Conservation (phyloP, 2,113 vertebrate species). For the Psephotus haematonotus region DNA sequence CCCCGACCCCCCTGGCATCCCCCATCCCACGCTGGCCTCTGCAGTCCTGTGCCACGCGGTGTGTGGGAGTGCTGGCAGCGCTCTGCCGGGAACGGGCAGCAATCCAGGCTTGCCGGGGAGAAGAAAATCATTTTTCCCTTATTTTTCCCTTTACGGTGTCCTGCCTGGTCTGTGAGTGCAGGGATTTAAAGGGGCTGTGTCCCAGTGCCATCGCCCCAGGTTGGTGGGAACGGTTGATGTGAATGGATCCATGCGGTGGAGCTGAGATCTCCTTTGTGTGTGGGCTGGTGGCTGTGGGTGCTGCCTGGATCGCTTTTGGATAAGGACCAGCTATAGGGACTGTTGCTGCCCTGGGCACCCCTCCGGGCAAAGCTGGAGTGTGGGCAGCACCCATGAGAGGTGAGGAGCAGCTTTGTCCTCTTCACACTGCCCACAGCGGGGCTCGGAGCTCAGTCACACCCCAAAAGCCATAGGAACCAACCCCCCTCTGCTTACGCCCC, state of each 20-base stretch:
- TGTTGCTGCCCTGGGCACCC: neutral
- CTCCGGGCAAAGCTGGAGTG: neutral
- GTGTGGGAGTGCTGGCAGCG: conserved; percentile 57
- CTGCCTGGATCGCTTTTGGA: neutral
- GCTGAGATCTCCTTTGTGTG: neutral
- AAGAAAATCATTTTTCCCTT: conserved; percentile 59
- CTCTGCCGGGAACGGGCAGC: conserved; percentile 40
- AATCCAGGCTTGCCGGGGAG: conserved; percentile 39
- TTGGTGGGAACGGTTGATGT: neutral
- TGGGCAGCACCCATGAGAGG: neutral
- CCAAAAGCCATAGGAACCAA: fast-evolving
- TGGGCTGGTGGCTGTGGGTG: neutral
- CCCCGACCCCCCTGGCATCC: neutral
- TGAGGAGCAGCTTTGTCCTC: neutral
- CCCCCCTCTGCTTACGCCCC: too few species aligned
- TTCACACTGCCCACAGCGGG: neutral
- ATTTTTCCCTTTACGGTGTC: conserved; percentile 31
- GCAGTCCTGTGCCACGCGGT: neutral
- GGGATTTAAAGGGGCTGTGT: conserved; percentile 45
- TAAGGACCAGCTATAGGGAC: neutral
- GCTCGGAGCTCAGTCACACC: neutral
- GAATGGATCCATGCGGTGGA: fast-evolving
- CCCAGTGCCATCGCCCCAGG: fast-evolving
- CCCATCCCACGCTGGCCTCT: conserved; percentile 15
- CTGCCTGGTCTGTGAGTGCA: neutral